Evolutionary conservation across 2,113 vertebrate genomes (phyloP), one percentile per base, ranked within the genome.

Genomic region (Tetraodon nigroviridis): DNA sequence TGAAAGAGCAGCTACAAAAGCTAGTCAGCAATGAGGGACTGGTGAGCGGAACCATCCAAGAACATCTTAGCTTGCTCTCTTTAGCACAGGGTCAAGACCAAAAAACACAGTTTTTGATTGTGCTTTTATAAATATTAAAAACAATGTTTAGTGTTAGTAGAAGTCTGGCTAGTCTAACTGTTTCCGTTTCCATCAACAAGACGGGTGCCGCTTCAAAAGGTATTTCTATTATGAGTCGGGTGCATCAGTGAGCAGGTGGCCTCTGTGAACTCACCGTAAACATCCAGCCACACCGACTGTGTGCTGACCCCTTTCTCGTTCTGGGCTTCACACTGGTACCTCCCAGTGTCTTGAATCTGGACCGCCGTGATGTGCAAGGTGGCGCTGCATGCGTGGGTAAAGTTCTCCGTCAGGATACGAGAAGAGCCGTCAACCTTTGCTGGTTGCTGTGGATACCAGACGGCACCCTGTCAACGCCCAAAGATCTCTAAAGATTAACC

Each of bases 251-350:
- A 50, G 20, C 19, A 10, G 18, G 8, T 17, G 21, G 17, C 19
- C 0, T 17, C 16, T 17, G 7, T 12, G 11, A 3, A 67, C 88
- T 93, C 92, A 98, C 97, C 94, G 80, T 93, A 89, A 76, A 97
- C 93, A 66, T 93, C 90, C 52, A 99, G 93, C 88, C 91, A 92
- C 82, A 94, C 88, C 1, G 90, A 91, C 86, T 90, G 91, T 57
- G 77, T 86, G 79, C 84, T 92, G 71, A 69, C 82, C 73, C 94
- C 96, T 1, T 90, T 93, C 69, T 90, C 58, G 64, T 98, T 99
- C 86, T 73, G 69, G 40, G 93, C 95, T 66, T 93, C 88, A 83
- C 97, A 99, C n/a, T 69, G 89, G 88, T 95, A 97, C 56, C 79
- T 89, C 66, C 97, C 96, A 8, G 92, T 84, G 68, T 98, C 94